Percentiles rank a stretch among this genome's conserved stretches.
These are phyloP conservation scores for Umimayanthus kanabou DNA, from an alignment of 92 coral and sea anemone genomes.

Conservation along the genomic window DNA sequence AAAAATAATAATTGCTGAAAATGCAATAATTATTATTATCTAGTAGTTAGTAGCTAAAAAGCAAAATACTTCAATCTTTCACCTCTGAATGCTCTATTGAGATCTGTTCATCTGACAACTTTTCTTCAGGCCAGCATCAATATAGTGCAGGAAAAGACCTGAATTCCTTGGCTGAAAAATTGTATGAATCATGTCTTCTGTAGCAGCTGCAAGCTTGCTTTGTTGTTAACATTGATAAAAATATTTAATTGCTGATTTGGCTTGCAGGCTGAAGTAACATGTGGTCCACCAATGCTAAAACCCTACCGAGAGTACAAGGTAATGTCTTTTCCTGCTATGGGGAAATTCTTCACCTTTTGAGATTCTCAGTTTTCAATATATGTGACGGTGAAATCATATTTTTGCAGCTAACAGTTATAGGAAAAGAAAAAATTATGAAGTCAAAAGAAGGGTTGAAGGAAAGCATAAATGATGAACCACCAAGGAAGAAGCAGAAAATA, in stretches of 20 bases:
- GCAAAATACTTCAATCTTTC: too few species aligned
- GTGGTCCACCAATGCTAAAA: conserved; percentile 90
- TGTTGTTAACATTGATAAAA: neutral
- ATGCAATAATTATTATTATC: too few species aligned
- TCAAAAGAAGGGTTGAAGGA: conserved; percentile 38
- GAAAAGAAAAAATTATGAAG: conserved; percentile 62
- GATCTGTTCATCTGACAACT: too few species aligned
- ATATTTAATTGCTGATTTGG: neutral
- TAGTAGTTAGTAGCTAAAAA: too few species aligned
- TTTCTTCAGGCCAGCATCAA: too few species aligned
- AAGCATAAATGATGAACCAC: conserved; percentile 47
- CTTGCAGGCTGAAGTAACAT: conserved; percentile 74
- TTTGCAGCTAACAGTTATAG: conserved; percentile 64
- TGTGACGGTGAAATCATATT: neutral
- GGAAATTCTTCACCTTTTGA: neutral
- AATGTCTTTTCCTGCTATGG: neutral
- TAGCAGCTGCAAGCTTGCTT: neutral
- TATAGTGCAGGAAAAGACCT: too few species aligned
- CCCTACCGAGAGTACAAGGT: conserved; percentile 94
- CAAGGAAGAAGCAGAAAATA: conserved; percentile 58
- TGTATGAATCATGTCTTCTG: neutral
- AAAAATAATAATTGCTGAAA: too few species aligned
- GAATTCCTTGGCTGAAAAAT: neutral
- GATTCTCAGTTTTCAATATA: neutral
- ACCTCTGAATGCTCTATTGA: too few species aligned